Base-by-base conservation (phyloP, 1,140 invertebrate genomes). In the Muscidifurax raptorellus region DNA sequence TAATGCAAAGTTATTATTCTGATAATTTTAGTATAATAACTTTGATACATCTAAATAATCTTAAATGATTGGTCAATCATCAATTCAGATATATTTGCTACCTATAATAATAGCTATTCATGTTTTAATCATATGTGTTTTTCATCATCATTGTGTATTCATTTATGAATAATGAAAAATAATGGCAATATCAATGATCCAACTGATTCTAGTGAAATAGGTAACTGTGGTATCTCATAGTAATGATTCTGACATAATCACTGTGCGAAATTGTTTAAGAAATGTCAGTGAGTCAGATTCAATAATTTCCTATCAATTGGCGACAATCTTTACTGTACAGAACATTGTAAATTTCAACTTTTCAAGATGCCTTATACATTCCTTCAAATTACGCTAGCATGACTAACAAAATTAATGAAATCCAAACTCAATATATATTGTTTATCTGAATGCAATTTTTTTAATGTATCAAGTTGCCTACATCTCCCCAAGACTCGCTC, bases 161-260 rank as follows among this genome's bases (percentile, higher is more conserved):
- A 77, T 52, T 30, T 22, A 22, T 64, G 13, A 66, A n/a, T 69
- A 71, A 80, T 59, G 22, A 47, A 4, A n/a, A 76, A 32, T 30
- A 52, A 18, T 44, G 12, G 18, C 25, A n/a, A 81, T 72, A 72
- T 81, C n/a, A 80, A 79, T 79, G 77, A 72, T 72, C 44, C 25
- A 82, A 82, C 72, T 82, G 71, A 75, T 75, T 75, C 72, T 82
- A 75, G 9, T 72, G n/a, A 82, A 76, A 82, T 64, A 82, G 80
- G 80, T 82, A 82, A 82, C 80, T 82, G 28, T 71, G 69, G 36
- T 69, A 80, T 47, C 30, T 69, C 25, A 27, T 28, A 22, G 40
- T 25, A 69, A 32, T 80, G 3, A 82, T 82, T 74, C 67, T 74
- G 40, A 74, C 44, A 27, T 32, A 32, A 74, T 74, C 30, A 59